phyloP scores from a whole-genome alignment of 2,797 vertebrate species.

The Pangasius larnaudii region DNA sequence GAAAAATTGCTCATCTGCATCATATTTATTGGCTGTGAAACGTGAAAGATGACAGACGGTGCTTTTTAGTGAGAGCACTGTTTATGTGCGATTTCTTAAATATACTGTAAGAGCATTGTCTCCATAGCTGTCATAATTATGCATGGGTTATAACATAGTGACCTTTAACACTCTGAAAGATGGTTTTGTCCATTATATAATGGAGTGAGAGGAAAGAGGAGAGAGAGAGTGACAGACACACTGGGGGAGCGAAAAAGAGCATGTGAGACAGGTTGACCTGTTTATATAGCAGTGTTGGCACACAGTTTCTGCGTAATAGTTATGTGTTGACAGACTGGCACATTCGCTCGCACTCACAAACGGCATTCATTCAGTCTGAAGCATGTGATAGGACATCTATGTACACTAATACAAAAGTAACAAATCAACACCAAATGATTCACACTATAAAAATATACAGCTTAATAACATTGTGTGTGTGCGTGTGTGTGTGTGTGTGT shows the following conservation, averaged over 20 bases:
- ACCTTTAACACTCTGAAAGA: conserved; percentile 36
- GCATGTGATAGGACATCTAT: neutral
- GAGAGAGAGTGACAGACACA: neutral
- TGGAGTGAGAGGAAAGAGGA: neutral
- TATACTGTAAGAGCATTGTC: conserved; percentile 29
- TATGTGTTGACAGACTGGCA: conserved; percentile 38
- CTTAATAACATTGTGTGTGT: neutral
- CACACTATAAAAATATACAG: neutral
- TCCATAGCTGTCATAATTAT: conserved; percentile 23
- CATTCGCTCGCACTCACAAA: neutral
- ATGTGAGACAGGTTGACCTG: conserved; percentile 12
- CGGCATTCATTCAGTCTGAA: neutral
- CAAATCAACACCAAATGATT: neutral
- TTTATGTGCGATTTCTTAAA: conserved; percentile 2
- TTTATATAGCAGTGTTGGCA: conserved; percentile 46
- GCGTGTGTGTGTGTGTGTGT: no score
- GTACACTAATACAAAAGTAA: neutral
- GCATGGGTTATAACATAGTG: conserved; percentile 25
- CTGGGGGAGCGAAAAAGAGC: neutral
- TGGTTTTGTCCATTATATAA: conserved; percentile 30
- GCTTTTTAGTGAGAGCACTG: neutral
- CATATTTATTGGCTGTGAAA: conserved; percentile 14
- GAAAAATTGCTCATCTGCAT: neutral
- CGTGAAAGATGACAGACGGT: neutral
- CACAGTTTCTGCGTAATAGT: conserved; percentile 23